Evolutionary conservation across 2,888 invertebrate genomes (phyloP), one percentile per base, ranked within the genome.

Genomic region (Deladenus siricidicola): DNA sequence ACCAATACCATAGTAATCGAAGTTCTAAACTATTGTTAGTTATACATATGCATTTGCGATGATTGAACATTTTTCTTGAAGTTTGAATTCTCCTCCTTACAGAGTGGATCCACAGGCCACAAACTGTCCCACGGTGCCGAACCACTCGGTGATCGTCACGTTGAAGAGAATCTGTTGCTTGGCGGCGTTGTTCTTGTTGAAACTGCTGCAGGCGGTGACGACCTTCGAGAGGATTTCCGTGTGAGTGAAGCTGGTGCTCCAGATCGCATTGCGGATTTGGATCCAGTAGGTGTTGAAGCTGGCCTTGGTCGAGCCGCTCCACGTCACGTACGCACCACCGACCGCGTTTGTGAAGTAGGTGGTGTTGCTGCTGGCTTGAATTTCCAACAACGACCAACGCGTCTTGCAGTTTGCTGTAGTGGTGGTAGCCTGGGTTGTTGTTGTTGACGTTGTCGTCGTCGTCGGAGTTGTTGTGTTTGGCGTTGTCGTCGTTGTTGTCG

Each of bases 51-150:
- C n/a, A n/a, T n/a, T n/a, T n/a, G n/a, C n/a, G n/a, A n/a, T n/a
- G n/a, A n/a, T n/a, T n/a, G n/a, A n/a, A n/a, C n/a, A n/a, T n/a
- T n/a, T n/a, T n/a, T n/a, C n/a, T n/a, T n/a, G n/a, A n/a, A n/a
- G n/a, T n/a, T n/a, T n/a, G n/a, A n/a, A n/a, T n/a, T n/a, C n/a
- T n/a, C n/a, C n/a, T n/a, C n/a, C n/a, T n/a, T n/a, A n/a, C n/a
- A n/a, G n/a, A n/a, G n/a, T 34, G 39, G 39, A 34, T 51, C 52
- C 52, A 19, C 52, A 51, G 14, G 24, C 52, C 17, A 51, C 52
- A 28, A 51, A 51, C 19, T 2, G 28, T 28, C 52, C 52, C 17
- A 51, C 21, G 28, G 52, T 28, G 2, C 52, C 28, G 29, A 26
- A 28, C 52, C 52, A 51, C 17, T 24, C 26, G 1, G 29, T 19